Base-by-base conservation (phyloP, 2,888 invertebrate species). In the Drosophila yooni region DNA sequence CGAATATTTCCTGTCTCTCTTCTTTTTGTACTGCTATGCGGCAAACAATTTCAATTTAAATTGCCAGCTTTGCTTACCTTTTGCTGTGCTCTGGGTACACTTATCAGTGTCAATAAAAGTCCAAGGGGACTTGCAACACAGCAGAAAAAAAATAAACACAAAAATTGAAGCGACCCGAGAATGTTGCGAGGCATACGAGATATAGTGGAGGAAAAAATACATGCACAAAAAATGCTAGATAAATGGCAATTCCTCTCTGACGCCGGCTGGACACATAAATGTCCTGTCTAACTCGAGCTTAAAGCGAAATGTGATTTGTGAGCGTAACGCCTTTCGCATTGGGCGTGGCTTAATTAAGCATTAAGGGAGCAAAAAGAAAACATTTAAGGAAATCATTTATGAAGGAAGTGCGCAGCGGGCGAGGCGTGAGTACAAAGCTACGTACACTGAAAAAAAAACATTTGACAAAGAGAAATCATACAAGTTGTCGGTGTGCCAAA, bases 31-130 rank as follows among this genome's bases (percentile, higher is more conserved):
- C 79, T 86, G 76, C 79, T 81, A 73, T 86, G 76, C 74, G 81
- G 79, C 80, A 86, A 83, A 87, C 88, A 88, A 88, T 88, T 87
- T 88, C 86, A 87, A 82, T 87, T 88, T 86, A 88, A 88, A 88
- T 86, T 87, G 88, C 86, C 83, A 88, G 82, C 82, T 83, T 86
- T 83, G 83, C 82, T 88, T 86, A 87, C 86, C 86, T 88, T 81
- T 82, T 76, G 74, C 83, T 79, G 64, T 76, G 77, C 81, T 78
- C 78, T 82, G 86, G 88, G 88, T 80, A 87, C 88, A 87, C 88
- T 87, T 87, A 87, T 87, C 86, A 87, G 86, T 87, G 86, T 88
- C 88, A 86, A 87, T 88, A 87, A 86, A 82, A 83, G 82, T 85
- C 88, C 81, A 74, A 69, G 51, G 81, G 77, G 83, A 79, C 51